Evolutionary conservation across 2,797 vertebrate genomes (phyloP).

Genomic region (Chaenodraco wilsoni): DNA sequence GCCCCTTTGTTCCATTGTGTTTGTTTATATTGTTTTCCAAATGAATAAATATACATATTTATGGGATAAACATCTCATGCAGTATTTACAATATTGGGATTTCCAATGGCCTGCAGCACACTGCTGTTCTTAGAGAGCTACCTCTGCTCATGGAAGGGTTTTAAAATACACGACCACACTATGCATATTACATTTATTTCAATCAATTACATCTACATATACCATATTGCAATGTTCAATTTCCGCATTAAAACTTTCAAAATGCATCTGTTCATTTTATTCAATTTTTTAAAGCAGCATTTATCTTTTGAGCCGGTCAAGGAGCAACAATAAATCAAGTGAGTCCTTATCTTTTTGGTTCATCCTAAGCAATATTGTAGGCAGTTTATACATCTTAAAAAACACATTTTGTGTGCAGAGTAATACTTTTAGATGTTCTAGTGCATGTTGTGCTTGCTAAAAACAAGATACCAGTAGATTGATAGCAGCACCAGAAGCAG

Average conservation of each 20-base stretch:
- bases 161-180: background rate
- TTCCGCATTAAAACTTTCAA: background rate
- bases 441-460: slow-evolving; percentile 26
- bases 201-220: background rate
- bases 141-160: background rate
- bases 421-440: slow-evolving; percentile 54
- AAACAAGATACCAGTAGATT: slow-evolving; percentile 52
- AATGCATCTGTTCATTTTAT: background rate
- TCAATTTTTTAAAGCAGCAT: background rate
- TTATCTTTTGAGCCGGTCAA: background rate
- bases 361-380: slow-evolving; percentile 13
- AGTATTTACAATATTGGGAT: background rate
- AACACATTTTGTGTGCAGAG: slow-evolving; percentile 19
- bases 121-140: background rate
- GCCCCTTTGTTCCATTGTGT: background rate
- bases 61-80: background rate
- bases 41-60: slow-evolving; percentile 2
- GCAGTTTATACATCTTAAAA: slow-evolving; percentile 33
- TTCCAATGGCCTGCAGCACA: background rate
- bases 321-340: background rate
- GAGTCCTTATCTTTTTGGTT: background rate
- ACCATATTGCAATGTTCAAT: no score
- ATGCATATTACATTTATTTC: background rate
- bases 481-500: slow-evolving; percentile 36
- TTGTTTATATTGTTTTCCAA: background rate